Evolutionary conservation across 2,113 vertebrate genomes (phyloP).

Genomic region (Pachypanchax playfairii): DNA sequence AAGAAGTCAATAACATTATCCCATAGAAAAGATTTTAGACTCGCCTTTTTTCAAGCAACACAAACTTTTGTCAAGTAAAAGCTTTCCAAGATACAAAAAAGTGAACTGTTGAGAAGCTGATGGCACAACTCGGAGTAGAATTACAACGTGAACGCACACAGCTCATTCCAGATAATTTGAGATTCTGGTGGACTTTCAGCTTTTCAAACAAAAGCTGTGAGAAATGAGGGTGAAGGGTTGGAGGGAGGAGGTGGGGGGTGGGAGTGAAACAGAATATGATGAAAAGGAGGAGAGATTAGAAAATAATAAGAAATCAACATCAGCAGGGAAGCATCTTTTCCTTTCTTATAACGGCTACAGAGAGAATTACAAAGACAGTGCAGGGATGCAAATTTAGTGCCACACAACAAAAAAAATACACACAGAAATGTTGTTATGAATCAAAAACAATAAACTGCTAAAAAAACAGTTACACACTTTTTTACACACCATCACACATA

Average conservation of each 20-base stretch:
- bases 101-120: conserved; percentile 31
- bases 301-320: background rate
- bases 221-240: background rate
- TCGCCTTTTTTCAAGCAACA: too few species aligned
- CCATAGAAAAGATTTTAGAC: too few species aligned
- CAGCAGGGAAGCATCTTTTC: background rate
- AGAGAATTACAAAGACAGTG: background rate
- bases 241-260: too few species aligned
- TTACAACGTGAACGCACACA: background rate
- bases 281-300: background rate
- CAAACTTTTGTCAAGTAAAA: background rate
- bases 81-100: background rate
- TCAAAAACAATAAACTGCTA: background rate
- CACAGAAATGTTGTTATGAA: background rate
- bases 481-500: background rate
- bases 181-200: background rate
- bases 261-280: background rate
- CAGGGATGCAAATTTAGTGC: background rate
- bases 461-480: conserved; percentile 4
- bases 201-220: background rate
- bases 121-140: background rate
- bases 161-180: background rate
- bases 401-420: background rate
- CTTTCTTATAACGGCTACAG: background rate
- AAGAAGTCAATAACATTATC: too few species aligned